Evolutionary conservation across 2,797 vertebrate species (phyloP).

Genomic region (Sebastes variabilis): DNA sequence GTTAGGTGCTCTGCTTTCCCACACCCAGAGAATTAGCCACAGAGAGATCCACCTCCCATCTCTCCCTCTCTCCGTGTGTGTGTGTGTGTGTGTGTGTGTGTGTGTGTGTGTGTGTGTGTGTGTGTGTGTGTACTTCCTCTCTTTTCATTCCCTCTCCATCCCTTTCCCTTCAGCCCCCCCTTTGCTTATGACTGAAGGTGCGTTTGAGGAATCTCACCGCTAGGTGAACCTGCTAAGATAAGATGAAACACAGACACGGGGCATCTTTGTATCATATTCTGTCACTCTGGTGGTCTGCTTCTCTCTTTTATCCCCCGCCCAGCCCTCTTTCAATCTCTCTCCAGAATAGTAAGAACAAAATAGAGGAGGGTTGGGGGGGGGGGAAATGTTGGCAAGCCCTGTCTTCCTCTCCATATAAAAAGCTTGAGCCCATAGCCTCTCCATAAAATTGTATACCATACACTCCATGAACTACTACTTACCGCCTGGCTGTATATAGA

Average conservation of each 20-base stretch:
- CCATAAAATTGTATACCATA: slow-evolving; percentile 27
- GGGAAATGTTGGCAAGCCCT: not conserved
- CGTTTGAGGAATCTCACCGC: slow-evolving; percentile 75
- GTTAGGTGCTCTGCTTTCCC: slow-evolving; percentile 83
- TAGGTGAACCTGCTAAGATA: slow-evolving; percentile 70
- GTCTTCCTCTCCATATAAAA: slow-evolving; percentile 49
- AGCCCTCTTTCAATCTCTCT: slow-evolving; percentile 51
- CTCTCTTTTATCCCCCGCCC: slow-evolving; percentile 49
- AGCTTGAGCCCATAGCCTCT: slow-evolving; percentile 22
- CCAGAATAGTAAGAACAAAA: slow-evolving; percentile 18
- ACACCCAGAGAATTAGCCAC: slow-evolving; percentile 79
- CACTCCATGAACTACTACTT: slow-evolving; percentile 28
- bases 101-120: not conserved
- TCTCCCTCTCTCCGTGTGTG: not conserved
- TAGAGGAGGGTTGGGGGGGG: not conserved
- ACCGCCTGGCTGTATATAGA: slow-evolving; percentile 23
- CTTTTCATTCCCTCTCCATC: slow-evolving; percentile 68
- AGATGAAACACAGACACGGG: slow-evolving; percentile 67
- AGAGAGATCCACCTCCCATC: slow-evolving; percentile 58
- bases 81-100: too few relatives aligned
- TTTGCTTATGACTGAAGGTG: slow-evolving; percentile 71
- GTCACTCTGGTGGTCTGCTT: slow-evolving; percentile 59
- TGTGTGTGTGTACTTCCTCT: slow-evolving; percentile 30
- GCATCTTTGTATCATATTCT: slow-evolving; percentile 56
- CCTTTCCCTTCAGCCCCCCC: slow-evolving; percentile 85